These are phyloP conservation scores for Nephrocerus scutellatus DNA, from an alignment of 2,888 invertebrate genomes.

Conservation along the genomic window DNA sequence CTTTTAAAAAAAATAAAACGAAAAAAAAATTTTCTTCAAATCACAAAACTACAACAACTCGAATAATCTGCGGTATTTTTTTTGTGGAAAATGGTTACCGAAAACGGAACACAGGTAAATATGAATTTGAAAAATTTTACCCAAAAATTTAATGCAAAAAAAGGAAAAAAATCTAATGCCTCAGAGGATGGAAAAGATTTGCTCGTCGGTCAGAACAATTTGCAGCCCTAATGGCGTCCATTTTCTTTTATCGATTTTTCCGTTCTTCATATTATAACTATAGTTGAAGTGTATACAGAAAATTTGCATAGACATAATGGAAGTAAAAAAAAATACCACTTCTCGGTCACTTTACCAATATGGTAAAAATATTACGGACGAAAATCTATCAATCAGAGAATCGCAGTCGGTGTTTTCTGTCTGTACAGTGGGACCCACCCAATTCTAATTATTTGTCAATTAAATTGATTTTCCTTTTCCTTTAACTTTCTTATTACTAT, in stretches of 20 bases:
- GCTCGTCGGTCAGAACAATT: constrained; percentile 18
- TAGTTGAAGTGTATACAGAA: no score
- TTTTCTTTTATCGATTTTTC: constrained; percentile 45
- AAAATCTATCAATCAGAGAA: no score
- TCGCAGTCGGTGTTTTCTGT: no score
- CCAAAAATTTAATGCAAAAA: constrained; percentile 1
- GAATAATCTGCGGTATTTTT: constrained; percentile 9
- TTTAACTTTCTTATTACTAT: no score
- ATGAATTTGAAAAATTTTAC: constrained; percentile 7
- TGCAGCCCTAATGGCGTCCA: constrained; percentile 44
- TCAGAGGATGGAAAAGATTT: constrained; percentile 15
- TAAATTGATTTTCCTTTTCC: no score
- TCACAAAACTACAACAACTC: neutral
- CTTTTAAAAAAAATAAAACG: constrained; percentile 33
- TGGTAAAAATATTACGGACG: no score
- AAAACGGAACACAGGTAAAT: constrained; percentile 48
- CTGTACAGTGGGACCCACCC: no score
- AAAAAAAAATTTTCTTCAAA: constrained; percentile 7
- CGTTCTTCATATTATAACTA: no score
- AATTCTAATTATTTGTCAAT: no score
- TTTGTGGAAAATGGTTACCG: constrained; percentile 44
- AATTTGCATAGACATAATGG: no score
- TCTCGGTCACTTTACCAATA: no score
- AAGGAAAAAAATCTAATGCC: constrained; percentile 9
- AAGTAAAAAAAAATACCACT: no score